A percentile compares a stretch with the other conserved stretches of the same genome.
These are phyloP conservation scores for Etheostoma perlongum DNA, from an alignment of 2,797 vertebrate species.

Conservation along the genomic window DNA sequence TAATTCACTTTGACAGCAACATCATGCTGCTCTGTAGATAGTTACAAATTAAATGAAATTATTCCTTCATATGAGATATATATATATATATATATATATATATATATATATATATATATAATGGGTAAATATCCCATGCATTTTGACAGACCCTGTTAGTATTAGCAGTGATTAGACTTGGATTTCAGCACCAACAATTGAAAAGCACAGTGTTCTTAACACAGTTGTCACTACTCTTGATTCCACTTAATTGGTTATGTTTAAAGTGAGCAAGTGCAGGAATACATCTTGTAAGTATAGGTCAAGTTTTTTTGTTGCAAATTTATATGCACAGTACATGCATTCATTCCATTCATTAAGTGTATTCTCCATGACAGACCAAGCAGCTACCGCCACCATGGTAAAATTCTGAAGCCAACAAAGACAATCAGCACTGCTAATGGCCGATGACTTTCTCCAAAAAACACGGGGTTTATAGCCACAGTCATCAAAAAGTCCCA, in stretches of 20 bases:
- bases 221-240: slow-evolving; percentile 44
- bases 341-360: too few relatives aligned
- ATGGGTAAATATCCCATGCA: neutral
- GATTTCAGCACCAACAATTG: slow-evolving; percentile 56
- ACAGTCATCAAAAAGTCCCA: neutral
- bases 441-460: neutral
- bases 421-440: neutral
- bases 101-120: neutral
- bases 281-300: neutral
- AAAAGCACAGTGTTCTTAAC: slow-evolving; percentile 31
- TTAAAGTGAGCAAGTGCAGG: neutral
- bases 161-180: slow-evolving; percentile 29
- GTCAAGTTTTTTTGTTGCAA: too few relatives aligned
- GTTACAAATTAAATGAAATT: neutral
- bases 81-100: neutral
- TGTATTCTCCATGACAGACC: neutral
- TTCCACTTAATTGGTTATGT: slow-evolving; percentile 2
- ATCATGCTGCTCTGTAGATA: neutral
- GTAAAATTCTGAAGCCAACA: neutral
- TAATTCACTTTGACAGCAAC: neutral
- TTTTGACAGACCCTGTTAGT: slow-evolving; percentile 16
- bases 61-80: neutral
- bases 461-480: neutral
- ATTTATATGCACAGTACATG: too few relatives aligned
- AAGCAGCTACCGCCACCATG: neutral